Conservation (phyloP, 2,797 vertebrate genomes). For the Pteropus rufus region DNA sequence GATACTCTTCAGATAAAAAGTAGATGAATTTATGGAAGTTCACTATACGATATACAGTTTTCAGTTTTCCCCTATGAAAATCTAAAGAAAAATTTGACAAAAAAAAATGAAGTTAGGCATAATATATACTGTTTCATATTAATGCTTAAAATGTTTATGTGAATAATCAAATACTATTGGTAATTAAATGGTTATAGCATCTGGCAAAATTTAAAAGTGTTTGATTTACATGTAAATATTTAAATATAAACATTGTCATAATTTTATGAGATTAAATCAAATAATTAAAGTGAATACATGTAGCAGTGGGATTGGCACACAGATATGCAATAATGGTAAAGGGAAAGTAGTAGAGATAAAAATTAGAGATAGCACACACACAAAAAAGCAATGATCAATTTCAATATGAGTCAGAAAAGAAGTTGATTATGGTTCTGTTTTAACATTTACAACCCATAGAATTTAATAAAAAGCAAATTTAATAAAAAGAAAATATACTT, state of each 20-base stretch:
- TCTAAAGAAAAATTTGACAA: background rate
- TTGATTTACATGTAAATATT: background rate
- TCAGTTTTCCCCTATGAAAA: background rate
- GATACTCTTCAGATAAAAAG: background rate
- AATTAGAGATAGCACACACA: background rate
- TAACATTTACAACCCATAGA: background rate
- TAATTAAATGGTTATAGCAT: background rate
- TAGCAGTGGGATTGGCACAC: background rate
- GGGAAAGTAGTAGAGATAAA: background rate
- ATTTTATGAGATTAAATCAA: background rate
- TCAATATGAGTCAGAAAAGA: background rate
- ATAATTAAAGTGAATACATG: background rate
- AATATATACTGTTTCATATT: background rate
- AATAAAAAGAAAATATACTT: background rate
- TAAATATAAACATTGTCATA: background rate
- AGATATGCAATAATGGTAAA: background rate
- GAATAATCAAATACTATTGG: background rate
- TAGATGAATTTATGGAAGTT: background rate
- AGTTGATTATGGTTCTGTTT: background rate
- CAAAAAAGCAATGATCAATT: background rate
- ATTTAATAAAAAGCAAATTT: background rate
- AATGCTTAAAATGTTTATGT: background rate
- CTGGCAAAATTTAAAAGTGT: background rate
- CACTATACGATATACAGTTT: fast-evolving
- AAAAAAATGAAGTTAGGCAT: background rate